Evolutionary conservation across 92 coral and sea anemone species (phyloP), one percentile per base, ranked within the genome.

Genomic region (Phymanthus crucifer): DNA sequence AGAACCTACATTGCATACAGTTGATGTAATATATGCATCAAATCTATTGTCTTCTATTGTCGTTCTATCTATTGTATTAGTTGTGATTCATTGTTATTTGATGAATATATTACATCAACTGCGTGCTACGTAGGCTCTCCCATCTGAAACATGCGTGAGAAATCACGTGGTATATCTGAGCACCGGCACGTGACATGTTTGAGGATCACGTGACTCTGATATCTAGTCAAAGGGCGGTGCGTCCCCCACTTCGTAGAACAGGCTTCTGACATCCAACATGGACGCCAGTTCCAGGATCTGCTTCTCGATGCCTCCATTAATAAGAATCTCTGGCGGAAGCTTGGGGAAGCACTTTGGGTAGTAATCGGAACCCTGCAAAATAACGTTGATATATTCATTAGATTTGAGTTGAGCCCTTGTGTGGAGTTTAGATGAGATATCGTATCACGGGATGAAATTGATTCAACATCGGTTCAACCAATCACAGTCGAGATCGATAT

Each of bases 261-360:
- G 80, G 80, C 93, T 91, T 36, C 98, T 86, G 1, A 88, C 97
- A 72, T 95, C 98, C 89, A 95, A 77, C 91, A 87, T 92, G 73
- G 97, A 92, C 56, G 98, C 93, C 58, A 95, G 90, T 50, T 89
- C 91, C 4, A 95, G 86, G 65, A 93, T 84, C 79, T 94, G 97
- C 70, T 95, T 95, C 47, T 91, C 95, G 2, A 95, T 70, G 70
- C 91, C 84, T 32, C 93, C 96, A 80, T 95, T 95, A 47, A 84
- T 85, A 21, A 95, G 70, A 35, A 95, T 87, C 84, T 93, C 94
- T 18, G 95, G 71, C 6, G 99, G 98, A 32, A 95, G 93, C 67
- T 83, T 90, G 31, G 99, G 99, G 45, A 90, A 95, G 68, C 98
- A 88, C 86, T 90, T 89, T 34, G 99, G 99, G 38, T 90, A 93